phyloP scores from a whole-genome alignment of 1,140 invertebrate genomes.

The Piezodorus guildinii region DNA sequence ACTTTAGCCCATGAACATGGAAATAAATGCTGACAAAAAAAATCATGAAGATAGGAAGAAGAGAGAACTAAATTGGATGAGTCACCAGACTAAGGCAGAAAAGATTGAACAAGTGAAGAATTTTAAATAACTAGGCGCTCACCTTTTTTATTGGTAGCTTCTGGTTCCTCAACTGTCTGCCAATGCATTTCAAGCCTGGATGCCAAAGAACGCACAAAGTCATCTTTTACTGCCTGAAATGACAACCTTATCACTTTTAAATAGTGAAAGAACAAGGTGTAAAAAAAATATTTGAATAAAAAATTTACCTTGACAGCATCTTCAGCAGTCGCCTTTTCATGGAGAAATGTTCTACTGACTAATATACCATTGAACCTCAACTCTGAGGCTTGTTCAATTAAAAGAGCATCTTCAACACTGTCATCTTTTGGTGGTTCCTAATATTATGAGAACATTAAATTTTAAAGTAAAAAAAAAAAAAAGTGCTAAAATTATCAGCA shows the following conservation, averaged over 20 bases:
- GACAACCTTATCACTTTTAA: no score
- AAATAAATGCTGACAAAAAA: no score
- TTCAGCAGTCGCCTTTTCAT: constrained; percentile 9
- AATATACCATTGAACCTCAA: background rate
- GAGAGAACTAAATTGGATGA: no score
- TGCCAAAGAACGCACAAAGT: background rate
- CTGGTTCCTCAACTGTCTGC: constrained; percentile 6
- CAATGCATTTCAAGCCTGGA: constrained; percentile 11
- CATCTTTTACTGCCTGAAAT: background rate
- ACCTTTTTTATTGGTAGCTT: background rate
- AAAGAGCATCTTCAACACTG: background rate
- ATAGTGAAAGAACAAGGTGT: background rate
- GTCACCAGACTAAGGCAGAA: no score
- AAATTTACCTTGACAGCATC: constrained; percentile 2
- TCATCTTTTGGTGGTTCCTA: no score
- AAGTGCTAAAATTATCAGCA: no score
- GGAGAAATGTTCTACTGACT: background rate
- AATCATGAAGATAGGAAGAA: no score
- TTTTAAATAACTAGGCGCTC: no score
- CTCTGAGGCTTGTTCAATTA: background rate
- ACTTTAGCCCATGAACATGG: no score
- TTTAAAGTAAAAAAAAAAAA: no score
- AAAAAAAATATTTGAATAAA: background rate
- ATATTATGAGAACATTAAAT: no score
- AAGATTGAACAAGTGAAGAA: no score